Evolutionary conservation across 2,797 vertebrate species (phyloP).

Genomic region (Setipinna tenuifilis): DNA sequence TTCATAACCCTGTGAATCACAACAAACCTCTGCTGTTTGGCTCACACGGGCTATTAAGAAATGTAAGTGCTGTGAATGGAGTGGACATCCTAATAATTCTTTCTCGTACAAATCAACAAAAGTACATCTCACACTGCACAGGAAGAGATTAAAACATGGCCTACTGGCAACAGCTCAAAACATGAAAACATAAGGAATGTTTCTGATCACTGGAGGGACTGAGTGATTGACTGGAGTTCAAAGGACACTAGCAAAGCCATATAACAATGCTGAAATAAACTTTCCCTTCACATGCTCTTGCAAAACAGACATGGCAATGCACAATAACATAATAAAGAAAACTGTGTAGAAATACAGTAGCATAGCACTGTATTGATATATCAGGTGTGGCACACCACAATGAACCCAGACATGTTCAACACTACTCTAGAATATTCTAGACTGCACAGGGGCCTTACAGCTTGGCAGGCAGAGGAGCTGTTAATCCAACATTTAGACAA

Average conservation of each 20-base stretch:
- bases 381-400: too few species aligned
- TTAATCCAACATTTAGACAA: too few species aligned
- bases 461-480: too few species aligned
- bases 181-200: background rate
- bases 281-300: too few species aligned
- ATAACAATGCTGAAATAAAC: background rate
- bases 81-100: background rate
- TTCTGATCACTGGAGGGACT: background rate
- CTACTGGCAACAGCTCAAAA: background rate
- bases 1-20: background rate
- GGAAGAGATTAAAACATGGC: background rate
- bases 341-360: too few species aligned
- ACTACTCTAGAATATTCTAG: too few species aligned
- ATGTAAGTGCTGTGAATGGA: background rate
- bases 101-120: background rate
- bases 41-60: background rate
- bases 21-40: background rate
- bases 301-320: too few species aligned
- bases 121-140: background rate
- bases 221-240: background rate
- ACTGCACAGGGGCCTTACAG: too few species aligned
- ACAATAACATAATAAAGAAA: too few species aligned
- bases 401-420: too few species aligned
- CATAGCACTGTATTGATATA: too few species aligned
- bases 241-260: background rate